A percentile compares a stretch with the other conserved stretches of the same genome.
These are phyloP conservation scores for Geotrypetes seraphini DNA, from an alignment of 2,797 vertebrate species.

Conservation along the genomic window DNA sequence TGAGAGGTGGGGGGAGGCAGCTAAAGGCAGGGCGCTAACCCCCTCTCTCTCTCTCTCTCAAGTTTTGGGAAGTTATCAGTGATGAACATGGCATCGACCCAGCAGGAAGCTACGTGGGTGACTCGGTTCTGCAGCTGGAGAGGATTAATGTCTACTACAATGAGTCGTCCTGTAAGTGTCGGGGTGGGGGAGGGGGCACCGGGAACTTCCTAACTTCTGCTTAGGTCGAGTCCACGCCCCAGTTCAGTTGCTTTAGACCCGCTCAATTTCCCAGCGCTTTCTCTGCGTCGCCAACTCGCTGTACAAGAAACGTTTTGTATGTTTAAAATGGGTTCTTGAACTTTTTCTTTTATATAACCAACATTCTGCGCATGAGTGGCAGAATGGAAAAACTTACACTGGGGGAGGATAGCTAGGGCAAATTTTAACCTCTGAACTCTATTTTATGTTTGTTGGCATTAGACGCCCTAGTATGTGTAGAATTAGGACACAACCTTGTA, in stretches of 20 bases:
- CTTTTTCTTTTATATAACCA: too few relatives aligned
- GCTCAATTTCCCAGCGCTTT: too few relatives aligned
- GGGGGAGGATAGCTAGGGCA: too few relatives aligned
- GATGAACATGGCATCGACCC: slow-evolving; percentile 86
- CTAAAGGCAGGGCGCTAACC: background rate
- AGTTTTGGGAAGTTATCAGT: slow-evolving; percentile 95
- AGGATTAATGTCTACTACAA: slow-evolving; percentile 88
- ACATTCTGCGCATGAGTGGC: too few relatives aligned
- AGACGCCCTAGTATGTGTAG: too few relatives aligned
- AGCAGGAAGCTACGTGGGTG: slow-evolving; percentile 76
- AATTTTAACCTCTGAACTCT: too few relatives aligned
- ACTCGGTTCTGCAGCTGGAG: slow-evolving; percentile 81
- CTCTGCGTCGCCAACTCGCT: too few relatives aligned
- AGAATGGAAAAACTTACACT: too few relatives aligned
- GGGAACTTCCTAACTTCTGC: background rate
- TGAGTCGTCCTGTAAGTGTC: slow-evolving; percentile 80
- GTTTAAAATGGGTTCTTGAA: too few relatives aligned
- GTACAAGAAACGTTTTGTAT: too few relatives aligned
- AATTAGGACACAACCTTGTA: too few relatives aligned
- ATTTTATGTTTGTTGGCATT: too few relatives aligned
- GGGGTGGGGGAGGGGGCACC: background rate
- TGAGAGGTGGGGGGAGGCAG: background rate
- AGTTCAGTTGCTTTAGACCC: background rate
- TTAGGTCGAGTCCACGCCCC: background rate
- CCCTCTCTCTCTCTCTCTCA: background rate